Conservation (phyloP, 2,113 vertebrate genomes). For the Cebidichthys violaceus region DNA sequence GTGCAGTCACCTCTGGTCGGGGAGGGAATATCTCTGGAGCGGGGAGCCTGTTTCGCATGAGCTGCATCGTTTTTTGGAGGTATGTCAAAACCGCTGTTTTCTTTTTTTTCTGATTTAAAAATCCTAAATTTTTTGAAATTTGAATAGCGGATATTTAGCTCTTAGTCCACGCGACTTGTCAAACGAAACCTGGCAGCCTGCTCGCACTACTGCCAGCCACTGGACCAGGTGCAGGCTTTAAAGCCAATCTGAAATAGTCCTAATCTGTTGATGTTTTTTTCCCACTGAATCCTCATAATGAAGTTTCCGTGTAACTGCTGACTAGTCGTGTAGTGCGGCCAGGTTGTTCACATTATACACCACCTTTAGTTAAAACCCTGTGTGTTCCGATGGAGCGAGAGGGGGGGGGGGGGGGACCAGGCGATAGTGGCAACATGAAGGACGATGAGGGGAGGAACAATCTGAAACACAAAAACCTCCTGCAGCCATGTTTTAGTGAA, state of each 20-base stretch:
- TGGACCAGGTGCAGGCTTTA: conserved; percentile 67
- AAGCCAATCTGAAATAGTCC: conserved; percentile 60
- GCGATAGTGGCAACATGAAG: conserved; percentile 74
- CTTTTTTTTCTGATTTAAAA: conserved; percentile 60
- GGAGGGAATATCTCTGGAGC: conserved; percentile 76
- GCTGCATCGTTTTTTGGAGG: conserved; percentile 82
- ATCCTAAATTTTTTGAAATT: conserved; percentile 70
- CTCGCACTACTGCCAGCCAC: conserved; percentile 20
- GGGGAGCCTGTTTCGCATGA: conserved; percentile 78
- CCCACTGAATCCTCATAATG: conserved; percentile 60
- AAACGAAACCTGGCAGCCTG: conserved; percentile 27
- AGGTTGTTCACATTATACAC: conserved; percentile 36
- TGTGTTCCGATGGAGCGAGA: conserved; percentile 21
- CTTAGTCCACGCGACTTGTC: background rate
- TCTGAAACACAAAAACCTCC: conserved; percentile 85
- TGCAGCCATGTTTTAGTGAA: conserved; percentile 88
- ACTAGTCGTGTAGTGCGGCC: conserved; percentile 46
- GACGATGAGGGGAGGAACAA: conserved; percentile 81
- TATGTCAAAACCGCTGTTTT: conserved; percentile 66
- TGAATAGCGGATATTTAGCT: conserved; percentile 57
- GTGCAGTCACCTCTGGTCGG: conserved; percentile 76
- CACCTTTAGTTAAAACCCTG: conserved; percentile 2
- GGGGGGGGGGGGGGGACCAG: conserved; percentile 21
- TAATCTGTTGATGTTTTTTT: conserved; percentile 74
- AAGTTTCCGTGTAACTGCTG: conserved; percentile 73